Conservation (phyloP, 2,888 invertebrate genomes). For the Exocentrus adspersus region DNA sequence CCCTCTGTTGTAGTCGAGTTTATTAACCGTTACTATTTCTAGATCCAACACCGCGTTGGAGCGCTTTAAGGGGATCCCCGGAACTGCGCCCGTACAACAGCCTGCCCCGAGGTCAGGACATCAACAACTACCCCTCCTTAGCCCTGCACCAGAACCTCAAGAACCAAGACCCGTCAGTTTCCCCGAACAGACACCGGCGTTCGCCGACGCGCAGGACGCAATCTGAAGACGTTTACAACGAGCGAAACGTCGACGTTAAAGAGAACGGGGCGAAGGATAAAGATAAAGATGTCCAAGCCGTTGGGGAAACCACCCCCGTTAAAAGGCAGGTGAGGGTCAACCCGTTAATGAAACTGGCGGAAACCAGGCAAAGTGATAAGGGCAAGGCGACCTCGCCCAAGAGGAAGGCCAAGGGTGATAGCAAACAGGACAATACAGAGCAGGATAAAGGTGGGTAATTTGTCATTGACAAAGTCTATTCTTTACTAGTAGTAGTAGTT, state of each 20-base stretch:
- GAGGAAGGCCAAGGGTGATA: conserved; percentile 32
- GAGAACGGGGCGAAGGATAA: conserved; percentile 15
- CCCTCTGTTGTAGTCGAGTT: no score
- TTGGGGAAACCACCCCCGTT: neutral
- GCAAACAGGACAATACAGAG: conserved; percentile 29
- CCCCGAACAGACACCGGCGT: conserved; percentile 15
- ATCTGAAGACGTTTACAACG: conserved; percentile 59
- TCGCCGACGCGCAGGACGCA: conserved; percentile 54
- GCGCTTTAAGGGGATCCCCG: conserved; percentile 65
- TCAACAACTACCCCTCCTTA: conserved; percentile 61
- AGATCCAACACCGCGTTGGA: conserved; percentile 69
- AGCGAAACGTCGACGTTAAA: conserved; percentile 32
- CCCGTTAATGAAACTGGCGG: conserved; percentile 57
- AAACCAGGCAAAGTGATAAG: conserved; percentile 42
- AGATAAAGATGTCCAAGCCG: neutral
- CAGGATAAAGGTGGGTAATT: conserved; percentile 38
- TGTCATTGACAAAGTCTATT: no score
- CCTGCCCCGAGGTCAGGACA: conserved; percentile 68
- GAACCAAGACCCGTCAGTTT: conserved; percentile 28
- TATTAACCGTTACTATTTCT: no score
- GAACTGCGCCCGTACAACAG: conserved; percentile 71
- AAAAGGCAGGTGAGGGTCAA: conserved; percentile 53
- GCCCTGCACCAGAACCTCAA: conserved; percentile 50
- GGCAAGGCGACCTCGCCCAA: conserved; percentile 34
- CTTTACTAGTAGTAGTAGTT: no score